phyloP scores from a whole-genome alignment of 2,797 vertebrate species.

The Amblyopsis hoosieri region DNA sequence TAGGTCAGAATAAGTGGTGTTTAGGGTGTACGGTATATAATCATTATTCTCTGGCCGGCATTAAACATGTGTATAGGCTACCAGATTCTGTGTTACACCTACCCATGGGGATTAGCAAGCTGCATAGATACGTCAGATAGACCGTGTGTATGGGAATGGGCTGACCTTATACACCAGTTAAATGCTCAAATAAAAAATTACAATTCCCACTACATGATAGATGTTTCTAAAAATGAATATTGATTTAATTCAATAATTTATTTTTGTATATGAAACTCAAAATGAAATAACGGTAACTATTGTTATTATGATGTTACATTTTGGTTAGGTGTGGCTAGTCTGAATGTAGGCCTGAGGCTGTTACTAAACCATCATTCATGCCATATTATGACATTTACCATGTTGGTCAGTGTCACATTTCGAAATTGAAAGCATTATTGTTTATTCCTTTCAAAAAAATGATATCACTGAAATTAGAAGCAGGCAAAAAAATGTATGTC shows the following conservation, averaged over 20 bases:
- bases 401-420: no score
- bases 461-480: not conserved
- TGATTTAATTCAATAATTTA: not conserved
- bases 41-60: constrained; percentile 57
- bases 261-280: not conserved
- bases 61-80: constrained; percentile 42
- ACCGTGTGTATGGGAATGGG: constrained; percentile 42
- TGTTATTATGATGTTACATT: no score
- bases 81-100: constrained; percentile 54
- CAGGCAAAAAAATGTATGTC: constrained; percentile 31
- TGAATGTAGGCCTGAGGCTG: no score
- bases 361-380: no score
- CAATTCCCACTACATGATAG: not conserved
- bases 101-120: constrained; percentile 60
- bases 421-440: not conserved
- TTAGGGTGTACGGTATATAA: constrained; percentile 23
- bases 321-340: no score
- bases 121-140: constrained; percentile 39
- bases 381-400: not conserved
- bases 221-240: not conserved
- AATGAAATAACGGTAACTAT: no score
- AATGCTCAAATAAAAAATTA: constrained; percentile 9
- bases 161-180: constrained; percentile 16
- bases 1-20: constrained; percentile 44
- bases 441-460: constrained; percentile 4